Evolutionary conservation across 2,113 vertebrate species (phyloP).

Genomic region (Phrynosoma platyrhinos): DNA sequence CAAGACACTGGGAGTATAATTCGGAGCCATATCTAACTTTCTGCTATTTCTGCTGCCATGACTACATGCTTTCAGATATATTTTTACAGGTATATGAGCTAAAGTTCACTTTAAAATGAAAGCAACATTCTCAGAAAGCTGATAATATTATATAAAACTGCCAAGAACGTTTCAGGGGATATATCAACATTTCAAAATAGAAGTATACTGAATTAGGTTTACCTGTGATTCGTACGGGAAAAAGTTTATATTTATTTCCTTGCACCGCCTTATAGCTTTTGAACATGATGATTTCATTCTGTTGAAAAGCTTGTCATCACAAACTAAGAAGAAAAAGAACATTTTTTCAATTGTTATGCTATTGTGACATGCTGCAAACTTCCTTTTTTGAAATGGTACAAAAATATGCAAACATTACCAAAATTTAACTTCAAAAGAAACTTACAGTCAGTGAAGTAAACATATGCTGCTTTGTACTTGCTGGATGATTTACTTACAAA

Average conservation of each 20-base stretch:
- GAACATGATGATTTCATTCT: slow-evolving; percentile 89
- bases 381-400: neutral
- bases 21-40: neutral
- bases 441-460: slow-evolving; percentile 99
- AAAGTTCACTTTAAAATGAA: neutral
- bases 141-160: neutral
- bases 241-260: slow-evolving; percentile 94
- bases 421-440: slow-evolving; percentile 44
- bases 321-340: slow-evolving; percentile 77
- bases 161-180: neutral
- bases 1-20: neutral
- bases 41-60: neutral
- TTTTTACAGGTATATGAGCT: neutral
- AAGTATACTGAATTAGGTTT: slow-evolving; percentile 55
- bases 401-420: too few relatives aligned
- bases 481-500: slow-evolving; percentile 86
- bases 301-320: slow-evolving; percentile 90
- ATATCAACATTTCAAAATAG: slow-evolving; percentile 24
- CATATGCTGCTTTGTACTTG: slow-evolving; percentile 93
- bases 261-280: slow-evolving; percentile 90
- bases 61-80: neutral
- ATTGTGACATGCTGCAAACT: neutral
- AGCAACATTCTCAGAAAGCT: neutral
- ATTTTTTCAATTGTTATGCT: slow-evolving; percentile 34
- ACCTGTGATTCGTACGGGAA: slow-evolving; percentile 93